Percentiles rank a stretch among this genome's conserved stretches.
Conservation (phyloP, 2,888 invertebrate species). For the Elgonia sp. region DNA sequence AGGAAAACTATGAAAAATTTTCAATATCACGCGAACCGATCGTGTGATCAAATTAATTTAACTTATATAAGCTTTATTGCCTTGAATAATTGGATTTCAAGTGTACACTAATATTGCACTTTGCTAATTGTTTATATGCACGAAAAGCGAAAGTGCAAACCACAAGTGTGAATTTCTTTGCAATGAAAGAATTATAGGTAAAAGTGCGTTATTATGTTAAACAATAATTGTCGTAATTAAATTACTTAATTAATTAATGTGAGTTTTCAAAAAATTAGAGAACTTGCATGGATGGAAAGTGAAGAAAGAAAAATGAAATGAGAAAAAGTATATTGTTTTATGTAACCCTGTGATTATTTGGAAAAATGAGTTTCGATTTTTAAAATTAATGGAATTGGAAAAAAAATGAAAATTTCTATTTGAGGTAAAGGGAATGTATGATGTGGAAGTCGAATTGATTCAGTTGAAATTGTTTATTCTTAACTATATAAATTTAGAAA, state of each 20-base stretch:
- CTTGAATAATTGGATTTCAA: slow-evolving; percentile 21
- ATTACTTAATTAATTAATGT: slow-evolving; percentile 29
- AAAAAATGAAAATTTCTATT: no score
- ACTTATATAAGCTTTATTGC: slow-evolving; percentile 50
- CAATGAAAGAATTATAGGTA: slow-evolving; percentile 38
- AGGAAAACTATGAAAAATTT: slow-evolving; percentile 21
- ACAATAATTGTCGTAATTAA: slow-evolving; percentile 36
- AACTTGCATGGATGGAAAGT: background rate
- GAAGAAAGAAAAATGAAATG: background rate
- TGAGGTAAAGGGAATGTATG: no score
- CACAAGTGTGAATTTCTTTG: slow-evolving; percentile 52
- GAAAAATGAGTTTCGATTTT: no score
- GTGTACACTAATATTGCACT: slow-evolving; percentile 24
- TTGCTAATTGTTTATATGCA: slow-evolving; percentile 51
- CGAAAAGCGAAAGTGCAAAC: slow-evolving; percentile 63
- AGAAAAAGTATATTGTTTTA: no score
- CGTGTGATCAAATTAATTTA: slow-evolving; percentile 12
- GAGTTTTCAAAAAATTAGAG: background rate
- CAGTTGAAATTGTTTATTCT: no score
- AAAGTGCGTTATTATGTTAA: slow-evolving; percentile 54
- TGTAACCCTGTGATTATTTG: no score
- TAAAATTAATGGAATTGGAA: no score
- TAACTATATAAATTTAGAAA: no score
- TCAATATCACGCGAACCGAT: background rate
- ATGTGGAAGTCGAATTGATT: no score